Evolutionary conservation across 1,140 invertebrate genomes (phyloP).

Genomic region (Dolichoris vasculosae): DNA sequence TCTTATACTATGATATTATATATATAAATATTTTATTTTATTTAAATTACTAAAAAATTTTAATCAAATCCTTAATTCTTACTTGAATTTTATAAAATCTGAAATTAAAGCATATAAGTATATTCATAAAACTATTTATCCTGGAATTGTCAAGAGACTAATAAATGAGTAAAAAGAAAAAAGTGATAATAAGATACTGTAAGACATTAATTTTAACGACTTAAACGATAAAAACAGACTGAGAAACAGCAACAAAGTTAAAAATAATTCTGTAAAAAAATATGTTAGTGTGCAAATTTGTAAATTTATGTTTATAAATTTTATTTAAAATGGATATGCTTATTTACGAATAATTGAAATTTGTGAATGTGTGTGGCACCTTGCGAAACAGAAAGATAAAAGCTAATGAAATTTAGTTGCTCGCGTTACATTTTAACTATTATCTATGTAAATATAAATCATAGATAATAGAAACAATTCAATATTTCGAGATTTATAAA

Average conservation of each 20-base stretch:
- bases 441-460: too few species aligned
- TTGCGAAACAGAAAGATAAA: background rate
- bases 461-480: too few species aligned
- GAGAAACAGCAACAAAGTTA: too few species aligned
- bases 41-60: background rate
- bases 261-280: background rate
- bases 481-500: background rate
- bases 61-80: background rate
- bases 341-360: background rate
- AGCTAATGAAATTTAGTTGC: background rate
- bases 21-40: background rate
- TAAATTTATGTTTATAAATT: background rate
- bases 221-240: background rate
- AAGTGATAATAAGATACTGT: background rate
- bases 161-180: constrained; percentile 8
- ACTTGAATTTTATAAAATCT: background rate
- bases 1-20: background rate
- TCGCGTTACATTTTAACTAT: background rate
- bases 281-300: background rate
- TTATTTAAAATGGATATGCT: background rate
- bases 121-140: background rate
- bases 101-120: background rate
- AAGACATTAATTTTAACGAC: background rate
- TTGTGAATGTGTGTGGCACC: background rate
- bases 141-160: background rate